Base-by-base conservation (phyloP, 2,113 vertebrate species). In the Hiodon tergisus region DNA sequence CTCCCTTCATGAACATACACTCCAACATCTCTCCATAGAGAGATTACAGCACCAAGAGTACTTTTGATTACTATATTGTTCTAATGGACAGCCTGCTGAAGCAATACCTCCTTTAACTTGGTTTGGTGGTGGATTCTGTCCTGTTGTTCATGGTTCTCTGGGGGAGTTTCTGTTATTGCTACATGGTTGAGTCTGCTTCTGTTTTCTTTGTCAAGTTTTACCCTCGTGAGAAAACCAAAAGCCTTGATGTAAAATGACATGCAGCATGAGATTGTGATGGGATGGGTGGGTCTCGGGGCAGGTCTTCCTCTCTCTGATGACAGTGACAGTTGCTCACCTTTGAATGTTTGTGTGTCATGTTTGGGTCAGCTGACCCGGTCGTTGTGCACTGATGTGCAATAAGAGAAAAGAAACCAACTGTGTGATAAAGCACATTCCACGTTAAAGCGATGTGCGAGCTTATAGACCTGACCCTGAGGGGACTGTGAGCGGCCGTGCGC, bases 231-330 rank as follows among this genome's bases (percentile, higher is more conserved):
- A 69, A 76, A 76, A 77, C 73, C 69, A 72, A 72, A 76, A 70
- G 31, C 67, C 17, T 6, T 55, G 55, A 17, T 77, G 77, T 82
- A 77, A 47, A 76, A 54, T 31, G 11, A 53, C 5, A 76, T 81
- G 81, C 85, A 82, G 88, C 83, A 84, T 87, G 87, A 87, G 89
- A 87, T 86, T 88, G 85, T 87, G 71, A 61, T 78, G 66, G 17
- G n/a, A 50, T n/a, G 76, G 16, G 17, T 16, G 58, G 75, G 51
- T 17, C 31, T 72, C 5, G 76, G 80, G 58, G 71, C 67, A 55
- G 61, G 61, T 78, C 79, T 77, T 79, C 83, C 85, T 87, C 87
- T 90, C 84, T 90, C 87, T 90, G 86, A 87, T 67, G 85, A 89
- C 80, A 69, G 90, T 88, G 88, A 84, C 81, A 58, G 79, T 82